Conservation (phyloP, 2,888 invertebrate species). For the Drosophila kambysellisi region DNA sequence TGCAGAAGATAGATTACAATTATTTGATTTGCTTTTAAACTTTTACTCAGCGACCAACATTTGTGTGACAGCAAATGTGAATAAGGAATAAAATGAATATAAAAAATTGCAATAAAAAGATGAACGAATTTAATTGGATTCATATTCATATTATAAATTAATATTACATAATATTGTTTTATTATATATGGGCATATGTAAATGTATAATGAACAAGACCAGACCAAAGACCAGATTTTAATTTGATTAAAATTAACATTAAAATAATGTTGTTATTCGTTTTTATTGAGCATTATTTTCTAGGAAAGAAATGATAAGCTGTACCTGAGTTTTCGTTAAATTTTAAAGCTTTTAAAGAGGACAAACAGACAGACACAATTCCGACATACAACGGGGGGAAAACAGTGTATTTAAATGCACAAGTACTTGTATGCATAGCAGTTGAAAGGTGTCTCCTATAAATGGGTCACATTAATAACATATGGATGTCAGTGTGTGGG, state of each 20-base stretch:
- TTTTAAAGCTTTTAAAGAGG: neutral
- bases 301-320: neutral
- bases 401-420: neutral
- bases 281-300: neutral
- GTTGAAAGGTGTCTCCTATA: conserved; percentile 38
- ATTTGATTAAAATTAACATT: neutral
- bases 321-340: neutral
- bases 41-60: neutral
- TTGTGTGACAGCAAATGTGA: neutral
- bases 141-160: neutral
- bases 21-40: neutral
- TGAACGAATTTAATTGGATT: neutral
- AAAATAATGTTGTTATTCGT: neutral
- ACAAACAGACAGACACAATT: neutral
- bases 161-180: neutral
- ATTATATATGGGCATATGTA: neutral
- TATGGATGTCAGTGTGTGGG: conserved; percentile 39
- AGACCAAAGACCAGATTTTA: neutral
- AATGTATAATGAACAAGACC: neutral
- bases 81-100: neutral
- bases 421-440: conserved; percentile 8
- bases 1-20: neutral
- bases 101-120: neutral
- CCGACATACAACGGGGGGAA: no score
- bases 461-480: conserved; percentile 73